Base-by-base conservation (phyloP, 2,797 vertebrate species). In the Epinephelus malabaricus region DNA sequence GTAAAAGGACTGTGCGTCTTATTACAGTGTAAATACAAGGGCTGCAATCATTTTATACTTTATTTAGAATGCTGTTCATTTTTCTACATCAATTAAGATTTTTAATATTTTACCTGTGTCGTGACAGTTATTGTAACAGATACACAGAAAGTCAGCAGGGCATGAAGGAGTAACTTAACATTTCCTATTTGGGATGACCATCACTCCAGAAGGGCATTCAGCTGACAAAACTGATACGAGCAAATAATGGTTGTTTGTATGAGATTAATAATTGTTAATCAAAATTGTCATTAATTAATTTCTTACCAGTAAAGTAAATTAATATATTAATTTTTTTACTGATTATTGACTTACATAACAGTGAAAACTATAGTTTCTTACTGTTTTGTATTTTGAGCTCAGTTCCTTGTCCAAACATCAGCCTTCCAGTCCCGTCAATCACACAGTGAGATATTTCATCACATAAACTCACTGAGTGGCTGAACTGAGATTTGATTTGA, bases 311-410 rank as follows among this genome's bases (percentile, higher is more conserved):
- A 0, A 47, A 47, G 5, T 43, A 11, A 47, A 18, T 64, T 30
- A 2, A 27, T 27, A 12, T 63, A 23, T 23, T 23, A 23, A 23
- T 23, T 23, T 23, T 23, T 23, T 23, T 23, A 23, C 23, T 34
- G 40, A 3, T 14, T 60, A 40, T 21, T 60, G 3, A 38, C 40
- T 43, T 12, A 43, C 40, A 43, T 43, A 43, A 12, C 40, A 43
- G 40, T 43, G 40, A 12, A 12, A 43, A 43, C 40, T 43, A 12
- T 43, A 25, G 13, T 4, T 23, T 76, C 69, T 73, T 3, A 81
- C 78, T 70, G 50, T 6, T 63, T 17, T 63, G 38, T 49, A 64
- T 75, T 66, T 71, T 38, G 38, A 78, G 40, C 19, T 68, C 58
- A 6, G 67, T 68, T 0, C 83, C 53, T 34, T 2, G 56, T 19